Evolutionary conservation across 1,140 invertebrate genomes (phyloP).

Genomic region (Zaprionus camerounensis): DNA sequence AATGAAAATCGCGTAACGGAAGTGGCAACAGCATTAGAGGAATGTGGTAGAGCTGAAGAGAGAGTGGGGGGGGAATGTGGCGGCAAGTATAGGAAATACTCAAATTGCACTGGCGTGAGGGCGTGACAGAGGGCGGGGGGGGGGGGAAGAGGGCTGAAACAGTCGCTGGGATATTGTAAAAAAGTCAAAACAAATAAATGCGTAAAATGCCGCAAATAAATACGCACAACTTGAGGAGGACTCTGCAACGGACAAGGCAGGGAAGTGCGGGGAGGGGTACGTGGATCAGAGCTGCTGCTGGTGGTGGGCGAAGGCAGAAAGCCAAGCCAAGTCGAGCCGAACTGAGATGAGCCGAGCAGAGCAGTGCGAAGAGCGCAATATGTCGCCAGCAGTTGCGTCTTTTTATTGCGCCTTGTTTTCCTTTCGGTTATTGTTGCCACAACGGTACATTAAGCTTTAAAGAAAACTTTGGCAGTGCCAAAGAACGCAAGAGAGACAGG

Average conservation of each 20-base stretch:
- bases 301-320: conserved; percentile 4
- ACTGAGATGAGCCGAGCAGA: neutral
- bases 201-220: conserved; percentile 83
- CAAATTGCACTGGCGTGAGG: conserved; percentile 31
- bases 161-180: conserved; percentile 38
- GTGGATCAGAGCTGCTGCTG: neutral
- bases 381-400: conserved; percentile 75
- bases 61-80: neutral
- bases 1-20: conserved; percentile 83
- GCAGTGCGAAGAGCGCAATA: conserved; percentile 42
- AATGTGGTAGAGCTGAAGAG: conserved; percentile 11
- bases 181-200: conserved; percentile 82
- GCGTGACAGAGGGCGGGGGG: neutral
- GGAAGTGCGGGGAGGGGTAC: neutral
- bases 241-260: neutral
- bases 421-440: conserved; percentile 73
- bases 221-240: conserved; percentile 53
- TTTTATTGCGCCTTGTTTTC: conserved; percentile 60
- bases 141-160: neutral
- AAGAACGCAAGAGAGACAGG: neutral
- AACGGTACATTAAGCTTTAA: conserved; percentile 82
- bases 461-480: conserved; percentile 38
- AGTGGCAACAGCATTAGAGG: conserved; percentile 74
- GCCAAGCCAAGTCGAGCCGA: conserved; percentile 1
- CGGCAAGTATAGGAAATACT: conserved; percentile 37